Evolutionary conservation across 2,797 vertebrate species (phyloP).

Genomic region (Eidolon dupreanum): DNA sequence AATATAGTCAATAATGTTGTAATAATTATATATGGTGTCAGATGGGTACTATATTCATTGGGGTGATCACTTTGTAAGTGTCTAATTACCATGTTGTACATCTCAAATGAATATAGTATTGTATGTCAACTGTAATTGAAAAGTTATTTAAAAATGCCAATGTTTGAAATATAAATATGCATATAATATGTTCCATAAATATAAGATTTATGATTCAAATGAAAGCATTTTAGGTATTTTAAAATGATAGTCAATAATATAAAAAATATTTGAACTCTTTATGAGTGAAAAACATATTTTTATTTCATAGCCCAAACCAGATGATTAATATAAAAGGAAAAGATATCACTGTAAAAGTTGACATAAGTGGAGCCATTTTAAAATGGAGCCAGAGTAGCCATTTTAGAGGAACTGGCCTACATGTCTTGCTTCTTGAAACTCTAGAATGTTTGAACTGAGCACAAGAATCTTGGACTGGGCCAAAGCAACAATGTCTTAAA

Average conservation of each 20-base stretch:
- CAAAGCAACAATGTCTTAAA: not conserved
- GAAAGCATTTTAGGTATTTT: not conserved
- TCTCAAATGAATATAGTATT: too few species aligned
- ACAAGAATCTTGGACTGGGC: not conserved
- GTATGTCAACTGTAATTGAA: too few species aligned
- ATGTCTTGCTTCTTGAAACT: not conserved
- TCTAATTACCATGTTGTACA: too few species aligned
- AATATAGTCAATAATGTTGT: too few species aligned
- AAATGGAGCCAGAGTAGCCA: not conserved
- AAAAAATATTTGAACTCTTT: not conserved
- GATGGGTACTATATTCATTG: too few species aligned
- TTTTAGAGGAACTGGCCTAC: not conserved
- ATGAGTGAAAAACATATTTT: not conserved
- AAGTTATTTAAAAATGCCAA: not conserved
- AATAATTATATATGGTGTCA: too few species aligned
- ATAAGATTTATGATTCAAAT: not conserved
- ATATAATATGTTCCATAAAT: not conserved
- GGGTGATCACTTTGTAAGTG: too few species aligned
- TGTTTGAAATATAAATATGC: not conserved
- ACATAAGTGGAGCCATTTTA: not conserved
- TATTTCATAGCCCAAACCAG: not conserved
- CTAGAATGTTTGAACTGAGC: not conserved
- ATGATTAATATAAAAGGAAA: constrained; percentile 22
- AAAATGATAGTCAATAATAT: constrained; percentile 16
- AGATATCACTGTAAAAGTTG: not conserved